Percentiles rank a stretch among this genome's conserved stretches.
These are phyloP conservation scores for Nothobranchius kuhntae DNA, from an alignment of 2,113 vertebrate genomes.

Conservation along the genomic window DNA sequence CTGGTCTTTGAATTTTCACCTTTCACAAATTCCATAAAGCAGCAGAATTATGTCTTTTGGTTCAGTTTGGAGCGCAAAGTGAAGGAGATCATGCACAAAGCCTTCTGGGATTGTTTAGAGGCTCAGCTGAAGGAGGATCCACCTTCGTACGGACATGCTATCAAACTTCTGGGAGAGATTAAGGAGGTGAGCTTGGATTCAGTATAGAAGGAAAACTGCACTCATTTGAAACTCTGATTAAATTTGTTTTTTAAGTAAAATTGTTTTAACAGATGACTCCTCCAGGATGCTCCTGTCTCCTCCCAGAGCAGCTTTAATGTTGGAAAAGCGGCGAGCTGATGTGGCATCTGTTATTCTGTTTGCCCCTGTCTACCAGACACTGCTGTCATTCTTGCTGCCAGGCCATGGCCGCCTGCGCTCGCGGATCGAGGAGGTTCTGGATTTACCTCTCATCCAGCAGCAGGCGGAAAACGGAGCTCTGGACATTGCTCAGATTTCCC, in stretches of 20 bases:
- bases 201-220: no score
- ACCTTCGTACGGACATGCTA: slow-evolving; percentile 76
- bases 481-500: slow-evolving; percentile 88
- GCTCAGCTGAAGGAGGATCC: slow-evolving; percentile 89
- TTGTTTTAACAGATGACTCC: no score
- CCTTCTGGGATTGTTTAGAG: slow-evolving; percentile 95
- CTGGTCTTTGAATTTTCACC: not conserved
- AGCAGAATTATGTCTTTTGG: not conserved
- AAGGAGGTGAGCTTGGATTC: slow-evolving; percentile 74
- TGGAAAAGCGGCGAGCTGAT: not conserved
- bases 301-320: no score
- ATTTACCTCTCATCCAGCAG: slow-evolving; percentile 92
- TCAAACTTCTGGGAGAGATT: slow-evolving; percentile 76
- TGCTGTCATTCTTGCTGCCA: slow-evolving; percentile 90
- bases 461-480: slow-evolving; percentile 92
- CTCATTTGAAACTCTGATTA: no score
- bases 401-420: slow-evolving; percentile 86
- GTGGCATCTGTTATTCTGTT: not conserved
- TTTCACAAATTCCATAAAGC: not conserved
- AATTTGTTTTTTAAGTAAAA: no score
- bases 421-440: slow-evolving; percentile 91
- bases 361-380: slow-evolving; percentile 77
- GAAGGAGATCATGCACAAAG: slow-evolving; percentile 94
- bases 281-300: not conserved
- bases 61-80: slow-evolving; percentile 90